Conservation (phyloP, 1,140 invertebrate species). For the Platyura marginata region DNA sequence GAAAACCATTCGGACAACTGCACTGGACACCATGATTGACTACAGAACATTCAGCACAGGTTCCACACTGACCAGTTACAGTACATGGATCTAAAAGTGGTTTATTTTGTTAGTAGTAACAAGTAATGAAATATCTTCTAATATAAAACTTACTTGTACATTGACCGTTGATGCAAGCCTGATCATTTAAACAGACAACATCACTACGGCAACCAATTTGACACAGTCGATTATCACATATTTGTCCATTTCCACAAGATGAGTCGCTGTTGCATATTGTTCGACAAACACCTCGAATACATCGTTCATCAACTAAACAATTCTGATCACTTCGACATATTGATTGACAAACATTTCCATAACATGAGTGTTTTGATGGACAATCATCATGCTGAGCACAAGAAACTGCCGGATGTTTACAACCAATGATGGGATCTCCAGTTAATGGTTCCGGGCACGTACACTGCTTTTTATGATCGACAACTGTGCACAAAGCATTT, state of each 20-base stretch:
- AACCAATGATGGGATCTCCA: constrained; percentile 55
- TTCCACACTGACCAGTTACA: constrained; percentile 48
- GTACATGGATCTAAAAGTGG: constrained; percentile 69
- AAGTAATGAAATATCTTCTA: constrained; percentile 20
- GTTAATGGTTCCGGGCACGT: constrained; percentile 47
- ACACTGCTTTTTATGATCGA: constrained; percentile 53
- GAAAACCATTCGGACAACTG: constrained; percentile 57
- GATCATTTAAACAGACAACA: constrained; percentile 47
- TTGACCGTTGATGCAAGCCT: constrained; percentile 65
- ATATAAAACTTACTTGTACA: no score
- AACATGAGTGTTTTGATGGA: constrained; percentile 43
- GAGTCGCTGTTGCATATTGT: constrained; percentile 68
- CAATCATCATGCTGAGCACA: constrained; percentile 49
- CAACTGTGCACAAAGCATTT: constrained; percentile 52
- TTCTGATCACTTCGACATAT: constrained; percentile 59
- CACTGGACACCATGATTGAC: constrained; percentile 69
- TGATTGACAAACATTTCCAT: constrained; percentile 50
- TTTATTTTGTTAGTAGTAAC: constrained; percentile 28
- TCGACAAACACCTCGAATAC: constrained; percentile 60
- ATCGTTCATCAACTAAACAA: constrained; percentile 68
- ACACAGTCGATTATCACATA: constrained; percentile 73
- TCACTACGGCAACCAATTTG: constrained; percentile 68
- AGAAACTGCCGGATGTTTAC: constrained; percentile 40
- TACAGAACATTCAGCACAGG: constrained; percentile 64
- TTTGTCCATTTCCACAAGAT: constrained; percentile 58